Conservation (phyloP, 2,888 invertebrate genomes). For the Lumbricus terrestris region DNA sequence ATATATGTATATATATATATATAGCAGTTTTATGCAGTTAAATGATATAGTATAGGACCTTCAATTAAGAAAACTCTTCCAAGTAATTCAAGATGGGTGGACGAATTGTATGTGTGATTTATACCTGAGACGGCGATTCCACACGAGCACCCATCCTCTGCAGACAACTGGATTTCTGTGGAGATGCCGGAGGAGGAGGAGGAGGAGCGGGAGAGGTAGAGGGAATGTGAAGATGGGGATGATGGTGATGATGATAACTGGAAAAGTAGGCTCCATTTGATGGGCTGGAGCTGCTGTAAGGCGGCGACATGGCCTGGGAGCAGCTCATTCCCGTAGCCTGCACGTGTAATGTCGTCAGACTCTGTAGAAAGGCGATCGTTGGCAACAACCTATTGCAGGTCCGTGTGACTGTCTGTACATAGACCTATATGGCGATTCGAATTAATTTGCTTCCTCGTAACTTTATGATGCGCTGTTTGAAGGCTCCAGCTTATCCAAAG, state of each 20-base stretch:
- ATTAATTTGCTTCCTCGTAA: neutral
- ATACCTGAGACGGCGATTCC: neutral
- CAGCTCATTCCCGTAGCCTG: neutral
- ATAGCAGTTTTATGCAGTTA: too few species aligned
- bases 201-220: neutral
- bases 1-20: too few species aligned
- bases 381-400: too few species aligned
- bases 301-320: neutral
- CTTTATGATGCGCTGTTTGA: too few species aligned
- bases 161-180: neutral
- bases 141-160: neutral
- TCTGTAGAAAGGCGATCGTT: neutral
- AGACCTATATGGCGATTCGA: neutral
- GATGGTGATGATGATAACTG: neutral
- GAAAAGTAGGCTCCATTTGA: neutral
- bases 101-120: neutral
- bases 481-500: too few species aligned
- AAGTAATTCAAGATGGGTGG: neutral
- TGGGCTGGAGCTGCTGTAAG: neutral
- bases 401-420: neutral
- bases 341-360: neutral
- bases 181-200: neutral
- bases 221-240: neutral
- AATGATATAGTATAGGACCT: too few species aligned
- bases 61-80: too few species aligned